Percentiles rank a stretch among this genome's conserved stretches.
Evolutionary conservation across 2,888 invertebrate genomes (phyloP).

Genomic region (Caenorhabditis wallacei): DNA sequence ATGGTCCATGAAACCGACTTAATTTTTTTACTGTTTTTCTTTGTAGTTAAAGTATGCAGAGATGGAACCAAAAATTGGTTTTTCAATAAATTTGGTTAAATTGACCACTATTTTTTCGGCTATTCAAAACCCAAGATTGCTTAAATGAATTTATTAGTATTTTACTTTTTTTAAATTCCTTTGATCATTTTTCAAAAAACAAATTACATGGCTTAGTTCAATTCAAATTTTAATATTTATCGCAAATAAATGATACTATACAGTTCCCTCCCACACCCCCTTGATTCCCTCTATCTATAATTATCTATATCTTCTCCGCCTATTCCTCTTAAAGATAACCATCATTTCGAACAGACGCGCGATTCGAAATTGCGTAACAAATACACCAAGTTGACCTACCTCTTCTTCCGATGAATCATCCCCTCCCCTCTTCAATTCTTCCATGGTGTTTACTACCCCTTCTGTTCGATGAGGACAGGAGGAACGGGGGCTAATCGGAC

Average conservation of each 20-base stretch:
- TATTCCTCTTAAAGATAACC: conserved; percentile 32
- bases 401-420: conserved; percentile 50
- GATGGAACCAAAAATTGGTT: too few relatives aligned
- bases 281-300: not conserved
- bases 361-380: conserved; percentile 55
- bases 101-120: too few relatives aligned
- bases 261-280: not conserved
- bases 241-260: too few relatives aligned
- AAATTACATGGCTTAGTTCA: too few relatives aligned
- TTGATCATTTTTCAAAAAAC: not conserved
- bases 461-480: not conserved
- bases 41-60: too few relatives aligned
- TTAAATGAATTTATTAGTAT: too few relatives aligned
- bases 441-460: conserved; percentile 46
- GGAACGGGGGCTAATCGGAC: conserved; percentile 46
- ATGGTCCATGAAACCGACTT: too few relatives aligned
- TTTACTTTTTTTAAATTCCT: too few relatives aligned
- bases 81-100: too few relatives aligned
- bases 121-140: too few relatives aligned
- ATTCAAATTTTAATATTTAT: too few relatives aligned
- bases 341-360: conserved; percentile 43
- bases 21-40: too few relatives aligned
- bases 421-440: conserved; percentile 6
- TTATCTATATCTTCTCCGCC: conserved; percentile 19
- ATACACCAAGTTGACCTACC: conserved; percentile 37